Base-by-base conservation (phyloP, 2,888 invertebrate species). In the Tetragnatha montana region DNA sequence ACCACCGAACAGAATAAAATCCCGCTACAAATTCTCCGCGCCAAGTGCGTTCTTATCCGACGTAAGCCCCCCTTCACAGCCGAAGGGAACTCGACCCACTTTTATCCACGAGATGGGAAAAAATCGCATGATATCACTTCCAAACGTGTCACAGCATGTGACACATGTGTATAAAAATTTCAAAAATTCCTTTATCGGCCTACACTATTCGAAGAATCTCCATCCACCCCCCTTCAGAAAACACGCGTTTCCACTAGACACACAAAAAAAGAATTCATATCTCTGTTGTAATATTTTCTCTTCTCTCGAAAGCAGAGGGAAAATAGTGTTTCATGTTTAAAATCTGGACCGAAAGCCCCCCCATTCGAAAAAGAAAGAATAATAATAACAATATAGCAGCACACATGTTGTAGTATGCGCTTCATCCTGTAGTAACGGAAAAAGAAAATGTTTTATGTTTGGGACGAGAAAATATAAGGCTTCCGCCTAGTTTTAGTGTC, bases 291-390 rank as follows among this genome's bases (percentile, higher is more conserved):
- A 75, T 83, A 82, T 82, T 82, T 73, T 35, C 19, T 50, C 68
- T 12, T 69, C n/a, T 47, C 22, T 70, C 71, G 73, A 80, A 69
- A 14, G n/a, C 69, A 76, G 19, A 51, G 71, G 8, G 8, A 17
- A 47, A 80, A 79, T 35, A 79, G 68, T 80, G 74, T 80, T 86
- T 73, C 86, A 86, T 86, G 85, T 86, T 86, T 80, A 86, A 86
- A 86, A 86, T 86, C 86, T 86, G 86, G 86, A 79, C 79, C 35
- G 8, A 68, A 47, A 35, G 35, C 71, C 80, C 10, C 12, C 60
- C 6, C 4, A 60, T 8, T 60, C n/a, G 4, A 60, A 79, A 79
- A 86, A 60, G 60, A 49, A 22, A 69, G 70, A 68, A 79, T n/a
- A 81, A 81, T 22, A 81, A 75, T 19, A 68, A 75, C 35, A 22